Evolutionary conservation across 2,888 invertebrate species (phyloP), one percentile per base, ranked within the genome.

Genomic region (Rhamphomyia laevipes): DNA sequence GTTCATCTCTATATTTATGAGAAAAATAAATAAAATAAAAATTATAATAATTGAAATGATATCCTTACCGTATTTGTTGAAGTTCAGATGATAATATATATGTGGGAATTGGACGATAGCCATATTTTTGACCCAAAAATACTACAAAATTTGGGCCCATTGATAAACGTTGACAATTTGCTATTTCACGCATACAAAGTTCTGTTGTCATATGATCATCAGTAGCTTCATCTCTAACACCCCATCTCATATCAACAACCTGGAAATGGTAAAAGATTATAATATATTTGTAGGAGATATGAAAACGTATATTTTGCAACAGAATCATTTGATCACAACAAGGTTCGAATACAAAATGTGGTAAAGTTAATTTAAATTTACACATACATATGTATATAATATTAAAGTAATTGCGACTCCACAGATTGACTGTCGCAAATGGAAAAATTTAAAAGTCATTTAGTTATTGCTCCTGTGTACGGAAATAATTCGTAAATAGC

Each of bases 141-240:
- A 94, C 95, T 51, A 97, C 94, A 68, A 97, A 97, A 71, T 96
- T 96, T 0, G 96, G 95, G 0, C 96, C 96, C 88, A 96, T 94
- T 2, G 95, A 95, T 2, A 96, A 74, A 4, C 96, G 77, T 67
- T 97, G 96, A 64, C 96, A 97, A 70, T 96, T 97, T 70, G 91
- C 88, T 54, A 97, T 96, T 74, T 97, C 97, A 55, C 90, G 81
- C 92, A 97, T 95, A 65, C 97, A 97, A 1, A 97, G 78, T 62
- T 95, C 93, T 0, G 96, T 96, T 17, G 96, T 97, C 95, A 95
- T 95, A 74, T 97, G 97, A 80, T 97, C 97, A 63, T 97, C 96
- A 0, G 96, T 97, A 0, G 96, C 95, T 71, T 96, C 96, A 63
- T 97, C 96, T 61, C 96, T 76, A 0, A 96, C 95, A 6, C 96